Conservation (phyloP, 1,140 invertebrate genomes). For the Brachionus paranguensis region DNA sequence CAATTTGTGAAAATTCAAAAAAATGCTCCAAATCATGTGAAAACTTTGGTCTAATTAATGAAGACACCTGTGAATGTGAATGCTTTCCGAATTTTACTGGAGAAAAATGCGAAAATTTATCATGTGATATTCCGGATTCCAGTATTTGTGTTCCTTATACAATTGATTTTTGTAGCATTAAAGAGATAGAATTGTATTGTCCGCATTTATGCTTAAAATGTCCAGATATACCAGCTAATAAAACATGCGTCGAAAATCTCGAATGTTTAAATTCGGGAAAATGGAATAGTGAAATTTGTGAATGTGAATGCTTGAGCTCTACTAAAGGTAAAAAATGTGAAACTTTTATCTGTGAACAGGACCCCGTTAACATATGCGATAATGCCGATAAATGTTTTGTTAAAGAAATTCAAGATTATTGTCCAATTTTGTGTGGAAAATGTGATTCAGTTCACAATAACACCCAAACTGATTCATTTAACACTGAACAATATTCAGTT, state of each 20-base stretch:
- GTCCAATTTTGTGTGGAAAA: neutral
- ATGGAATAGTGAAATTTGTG: neutral
- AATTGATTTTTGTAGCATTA: neutral
- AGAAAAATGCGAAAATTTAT: neutral
- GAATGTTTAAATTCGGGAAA: neutral
- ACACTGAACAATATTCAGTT: neutral
- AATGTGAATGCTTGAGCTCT: neutral
- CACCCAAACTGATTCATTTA: neutral
- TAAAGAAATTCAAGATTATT: neutral
- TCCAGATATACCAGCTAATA: neutral
- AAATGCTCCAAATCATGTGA: neutral
- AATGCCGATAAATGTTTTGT: neutral
- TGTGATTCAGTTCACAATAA: neutral
- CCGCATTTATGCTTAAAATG: neutral
- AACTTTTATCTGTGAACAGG: neutral
- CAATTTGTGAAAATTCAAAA: neutral
- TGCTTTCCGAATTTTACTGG: constrained; percentile 20
- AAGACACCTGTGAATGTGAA: constrained; percentile 17
- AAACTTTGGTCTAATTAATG: neutral
- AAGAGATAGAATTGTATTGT: neutral
- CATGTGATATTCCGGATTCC: neutral
- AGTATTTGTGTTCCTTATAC: neutral
- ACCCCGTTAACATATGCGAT: neutral
- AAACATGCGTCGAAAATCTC: neutral
- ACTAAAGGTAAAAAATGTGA: neutral